Conservation (phyloP, 92 coral and sea anemone species). For the Parazoanthus darwini region DNA sequence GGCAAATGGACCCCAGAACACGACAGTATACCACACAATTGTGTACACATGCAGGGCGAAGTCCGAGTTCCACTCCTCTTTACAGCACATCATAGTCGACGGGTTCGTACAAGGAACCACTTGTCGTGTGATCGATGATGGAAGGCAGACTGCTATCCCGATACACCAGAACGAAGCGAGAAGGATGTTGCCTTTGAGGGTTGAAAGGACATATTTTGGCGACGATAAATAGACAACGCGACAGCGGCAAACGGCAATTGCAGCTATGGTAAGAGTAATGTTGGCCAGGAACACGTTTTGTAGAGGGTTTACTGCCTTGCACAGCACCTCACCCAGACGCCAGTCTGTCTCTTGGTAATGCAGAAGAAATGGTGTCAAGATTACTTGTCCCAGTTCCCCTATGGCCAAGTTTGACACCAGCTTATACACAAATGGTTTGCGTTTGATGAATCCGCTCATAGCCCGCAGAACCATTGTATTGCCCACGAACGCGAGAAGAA, state of each 20-base stretch:
- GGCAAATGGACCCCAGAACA: constrained; percentile 16
- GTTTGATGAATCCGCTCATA: background rate
- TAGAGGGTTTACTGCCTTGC: background rate
- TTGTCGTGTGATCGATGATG: background rate
- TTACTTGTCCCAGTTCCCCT: constrained; percentile 6
- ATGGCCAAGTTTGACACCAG: background rate
- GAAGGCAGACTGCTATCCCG: background rate
- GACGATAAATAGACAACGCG: background rate
- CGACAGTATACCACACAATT: background rate
- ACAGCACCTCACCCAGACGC: background rate
- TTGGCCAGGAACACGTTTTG: background rate
- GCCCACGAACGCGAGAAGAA: background rate
- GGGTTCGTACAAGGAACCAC: background rate
- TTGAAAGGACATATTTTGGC: background rate
- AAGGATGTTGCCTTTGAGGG: background rate
- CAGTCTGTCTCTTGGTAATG: constrained; percentile 9
- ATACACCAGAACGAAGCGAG: constrained; percentile 1
- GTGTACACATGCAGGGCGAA: background rate
- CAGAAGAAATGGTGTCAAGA: background rate
- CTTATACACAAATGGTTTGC: background rate
- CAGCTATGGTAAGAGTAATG: constrained; percentile 1
- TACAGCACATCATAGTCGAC: background rate
- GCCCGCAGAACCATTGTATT: background rate
- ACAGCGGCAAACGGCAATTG: constrained; percentile 19
- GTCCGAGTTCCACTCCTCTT: background rate